These are phyloP conservation scores for Octodon degus DNA, from an alignment of 2,113 vertebrate genomes.

Conservation along the genomic window DNA sequence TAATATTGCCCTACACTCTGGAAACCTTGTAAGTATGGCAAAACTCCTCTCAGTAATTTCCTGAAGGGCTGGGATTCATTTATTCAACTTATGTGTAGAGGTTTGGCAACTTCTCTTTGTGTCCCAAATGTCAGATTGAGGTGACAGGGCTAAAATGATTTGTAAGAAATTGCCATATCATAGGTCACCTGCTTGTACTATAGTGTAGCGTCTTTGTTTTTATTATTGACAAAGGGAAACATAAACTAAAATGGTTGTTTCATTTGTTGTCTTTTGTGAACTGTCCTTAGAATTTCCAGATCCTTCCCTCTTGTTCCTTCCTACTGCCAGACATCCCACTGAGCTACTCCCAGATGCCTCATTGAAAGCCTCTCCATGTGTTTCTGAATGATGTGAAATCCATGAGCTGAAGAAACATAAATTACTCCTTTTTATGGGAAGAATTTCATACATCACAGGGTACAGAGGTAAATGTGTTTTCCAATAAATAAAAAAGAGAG, in stretches of 20 bases:
- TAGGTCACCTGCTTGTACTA: neutral
- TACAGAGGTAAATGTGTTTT: conserved; percentile 54
- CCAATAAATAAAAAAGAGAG: conserved; percentile 32
- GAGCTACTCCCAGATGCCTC: conserved; percentile 53
- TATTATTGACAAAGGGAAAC: conserved; percentile 52
- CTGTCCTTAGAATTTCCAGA: conserved; percentile 30
- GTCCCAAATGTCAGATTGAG: neutral
- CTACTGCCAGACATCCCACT: conserved; percentile 46
- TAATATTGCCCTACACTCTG: neutral
- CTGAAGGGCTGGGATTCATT: conserved; percentile 16
- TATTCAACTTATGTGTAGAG: neutral
- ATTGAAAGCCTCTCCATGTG: conserved; percentile 64
- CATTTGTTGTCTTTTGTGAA: conserved; percentile 33
- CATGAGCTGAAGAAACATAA: conserved; percentile 58
- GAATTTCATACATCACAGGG: conserved; percentile 37
- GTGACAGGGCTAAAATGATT: conserved; percentile 40
- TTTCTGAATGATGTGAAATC: conserved; percentile 68
- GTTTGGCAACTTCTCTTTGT: neutral
- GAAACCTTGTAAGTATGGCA: neutral
- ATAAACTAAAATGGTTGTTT: conserved; percentile 25
- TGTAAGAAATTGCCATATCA: conserved; percentile 2
- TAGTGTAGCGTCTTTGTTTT: neutral
- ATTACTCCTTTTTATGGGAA: conserved; percentile 57
- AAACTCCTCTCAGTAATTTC: neutral
- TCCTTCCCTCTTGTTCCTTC: conserved; percentile 53